phyloP scores from a whole-genome alignment of 2,888 invertebrate species.

The Meloe dianella region DNA sequence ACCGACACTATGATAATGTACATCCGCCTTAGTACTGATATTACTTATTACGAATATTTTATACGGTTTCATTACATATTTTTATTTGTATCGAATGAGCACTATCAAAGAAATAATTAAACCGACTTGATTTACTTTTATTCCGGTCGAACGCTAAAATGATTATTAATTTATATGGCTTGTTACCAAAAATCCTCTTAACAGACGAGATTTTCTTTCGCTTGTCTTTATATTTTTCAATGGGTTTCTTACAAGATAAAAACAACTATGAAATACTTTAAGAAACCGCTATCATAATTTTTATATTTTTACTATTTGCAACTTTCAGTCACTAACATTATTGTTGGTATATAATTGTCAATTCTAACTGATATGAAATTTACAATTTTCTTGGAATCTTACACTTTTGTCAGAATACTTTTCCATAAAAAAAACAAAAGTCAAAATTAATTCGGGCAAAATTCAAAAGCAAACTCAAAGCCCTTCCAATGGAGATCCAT shows the following conservation, averaged over 20 bases:
- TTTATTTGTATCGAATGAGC: slow-evolving; percentile 34
- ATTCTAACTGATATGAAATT: too few species aligned
- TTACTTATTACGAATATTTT: slow-evolving; percentile 38
- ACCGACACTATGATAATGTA: slow-evolving; percentile 51
- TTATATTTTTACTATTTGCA: neutral
- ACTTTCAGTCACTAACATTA: neutral
- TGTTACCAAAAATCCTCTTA: slow-evolving; percentile 54
- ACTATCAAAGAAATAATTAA: slow-evolving; percentile 52
- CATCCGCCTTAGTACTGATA: slow-evolving; percentile 51
- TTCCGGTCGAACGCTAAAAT: slow-evolving; percentile 45
- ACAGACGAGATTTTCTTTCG: slow-evolving; percentile 48
- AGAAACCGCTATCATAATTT: slow-evolving; percentile 7
- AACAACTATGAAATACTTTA: slow-evolving; percentile 16
- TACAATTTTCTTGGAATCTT: too few species aligned
- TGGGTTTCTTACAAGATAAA: slow-evolving; percentile 22
- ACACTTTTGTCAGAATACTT: too few species aligned
- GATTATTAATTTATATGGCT: slow-evolving; percentile 56
- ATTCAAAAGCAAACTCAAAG: too few species aligned
- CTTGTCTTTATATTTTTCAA: slow-evolving; percentile 42
- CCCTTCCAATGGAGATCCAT: too few species aligned
- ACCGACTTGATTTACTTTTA: slow-evolving; percentile 41
- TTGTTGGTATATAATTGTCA: neutral
- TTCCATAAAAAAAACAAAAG: too few species aligned
- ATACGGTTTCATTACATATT: slow-evolving; percentile 37
- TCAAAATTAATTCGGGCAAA: too few species aligned